Evolutionary conservation across 2,888 invertebrate genomes (phyloP), one percentile per base, ranked within the genome.

Genomic region (Diarsia brunnea): DNA sequence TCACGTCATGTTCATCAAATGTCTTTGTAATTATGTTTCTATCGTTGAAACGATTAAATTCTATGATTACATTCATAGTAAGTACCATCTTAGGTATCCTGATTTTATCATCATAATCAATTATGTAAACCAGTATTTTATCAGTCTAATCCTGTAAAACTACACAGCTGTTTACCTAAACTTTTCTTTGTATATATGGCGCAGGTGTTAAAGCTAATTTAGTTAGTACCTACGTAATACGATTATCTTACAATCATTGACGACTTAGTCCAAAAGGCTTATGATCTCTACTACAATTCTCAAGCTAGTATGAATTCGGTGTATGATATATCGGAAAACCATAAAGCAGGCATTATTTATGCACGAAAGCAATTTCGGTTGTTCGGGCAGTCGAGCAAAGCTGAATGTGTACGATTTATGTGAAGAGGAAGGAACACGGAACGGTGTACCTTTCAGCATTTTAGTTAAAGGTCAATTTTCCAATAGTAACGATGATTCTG

Each of bases 291-390:
- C 43, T 73, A 45, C 8, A 24, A 60, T 66, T 63, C 4, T 27
- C 14, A 31, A 53, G 51, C 24, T 47, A 24, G 31, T 53, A 47
- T 61, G 12, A 55, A 61, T 49, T 66, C 5, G 12, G 21, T 61
- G 14, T 47, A 24, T 45, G 24, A 27, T 51, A n/a, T 66, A 55
- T 63, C 14, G 47, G 24, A 63, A 73, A 66, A 63, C 61, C 24
- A 63, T 71, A 51, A 49, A 64, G 16, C 4, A 55, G 21, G 7
- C 27, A 73, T 63, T 53, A 67, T 64, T 73, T 19, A 78, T 73
- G 63, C 49, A 63, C 10, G 31, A 47, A 73, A 53, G n/a, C 24
- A 63, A 73, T 78, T 67, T 78, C 12, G 24, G n/a, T 63, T 55
- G 43, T 66, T 61, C 8, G 60, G 31, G 51, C 14, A n/a, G 12